Evolutionary conservation across 2,113 vertebrate species (phyloP).

Genomic region (Platichthys flesus): DNA sequence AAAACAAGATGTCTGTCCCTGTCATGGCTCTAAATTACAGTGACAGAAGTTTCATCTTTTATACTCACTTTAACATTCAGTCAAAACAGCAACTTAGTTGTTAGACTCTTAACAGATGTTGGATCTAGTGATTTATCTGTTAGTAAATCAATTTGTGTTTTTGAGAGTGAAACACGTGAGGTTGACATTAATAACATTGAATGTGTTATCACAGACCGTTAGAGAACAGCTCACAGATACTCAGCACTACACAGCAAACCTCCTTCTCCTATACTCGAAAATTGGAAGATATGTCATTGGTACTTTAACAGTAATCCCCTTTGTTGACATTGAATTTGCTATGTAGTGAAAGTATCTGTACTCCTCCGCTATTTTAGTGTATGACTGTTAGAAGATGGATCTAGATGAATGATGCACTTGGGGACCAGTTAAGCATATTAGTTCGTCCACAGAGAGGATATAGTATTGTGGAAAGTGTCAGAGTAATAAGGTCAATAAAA

Average conservation of each 20-base stretch:
- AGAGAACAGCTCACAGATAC: slow-evolving; percentile 35
- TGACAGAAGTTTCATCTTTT: not conserved
- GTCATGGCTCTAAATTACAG: not conserved
- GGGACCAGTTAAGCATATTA: slow-evolving; percentile 37
- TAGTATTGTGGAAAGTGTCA: slow-evolving; percentile 1
- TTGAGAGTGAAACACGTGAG: not conserved
- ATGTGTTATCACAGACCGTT: slow-evolving; percentile 36
- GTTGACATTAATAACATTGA: slow-evolving; percentile 18
- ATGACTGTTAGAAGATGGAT: slow-evolving; percentile 37
- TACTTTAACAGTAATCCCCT: not conserved
- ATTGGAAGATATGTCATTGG: not conserved
- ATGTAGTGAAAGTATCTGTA: slow-evolving; percentile 39
- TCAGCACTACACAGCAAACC: slow-evolving; percentile 43
- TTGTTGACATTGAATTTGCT: slow-evolving; percentile 22
- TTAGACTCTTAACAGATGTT: not conserved
- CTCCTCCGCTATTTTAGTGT: slow-evolving; percentile 38
- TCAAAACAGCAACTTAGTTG: slow-evolving; percentile 4
- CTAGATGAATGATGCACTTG: slow-evolving; percentile 18
- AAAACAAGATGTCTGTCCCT: slow-evolving; percentile 7
- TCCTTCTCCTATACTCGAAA: not conserved
- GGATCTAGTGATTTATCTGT: slow-evolving; percentile 4
- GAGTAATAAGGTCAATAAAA: slow-evolving; percentile 12
- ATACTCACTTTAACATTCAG: slow-evolving; percentile 5
- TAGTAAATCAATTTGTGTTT: slow-evolving; percentile 27
- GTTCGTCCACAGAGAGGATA: slow-evolving; percentile 3